Conservation (phyloP, 2,797 vertebrate species). For the Steatocranus sp. region DNA sequence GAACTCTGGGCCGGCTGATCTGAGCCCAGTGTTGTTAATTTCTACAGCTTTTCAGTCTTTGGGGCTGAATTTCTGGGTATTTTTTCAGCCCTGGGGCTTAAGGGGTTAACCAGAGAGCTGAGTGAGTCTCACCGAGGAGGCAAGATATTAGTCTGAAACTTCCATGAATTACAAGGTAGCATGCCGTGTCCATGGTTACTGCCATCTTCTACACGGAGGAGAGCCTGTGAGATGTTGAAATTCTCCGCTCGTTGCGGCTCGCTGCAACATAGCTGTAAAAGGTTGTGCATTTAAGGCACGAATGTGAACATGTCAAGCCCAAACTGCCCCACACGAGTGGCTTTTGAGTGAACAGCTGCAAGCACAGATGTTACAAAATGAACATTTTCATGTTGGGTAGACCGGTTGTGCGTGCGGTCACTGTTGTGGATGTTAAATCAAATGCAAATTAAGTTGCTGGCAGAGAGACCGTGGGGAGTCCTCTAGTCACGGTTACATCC, state of each 20-base stretch:
- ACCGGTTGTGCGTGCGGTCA: not conserved
- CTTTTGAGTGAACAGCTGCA: constrained; percentile 22
- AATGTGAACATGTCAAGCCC: not conserved
- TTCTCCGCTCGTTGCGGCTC: not conserved
- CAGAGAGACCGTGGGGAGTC: not conserved
- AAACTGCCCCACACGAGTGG: not conserved
- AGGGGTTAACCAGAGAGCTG: not conserved
- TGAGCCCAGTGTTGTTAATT: not conserved
- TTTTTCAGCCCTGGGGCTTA: not conserved
- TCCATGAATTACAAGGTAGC: not conserved
- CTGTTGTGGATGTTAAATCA: not conserved
- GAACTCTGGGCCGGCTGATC: not conserved
- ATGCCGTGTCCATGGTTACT: not conserved
- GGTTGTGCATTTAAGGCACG: not conserved
- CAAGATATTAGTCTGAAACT: not conserved
- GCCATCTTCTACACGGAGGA: not conserved
- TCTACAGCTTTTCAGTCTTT: not conserved
- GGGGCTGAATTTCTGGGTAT: not conserved
- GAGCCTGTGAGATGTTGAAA: not conserved
- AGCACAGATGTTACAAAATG: constrained; percentile 27
- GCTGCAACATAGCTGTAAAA: not conserved
- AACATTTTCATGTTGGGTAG: not conserved
- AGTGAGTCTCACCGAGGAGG: not conserved
- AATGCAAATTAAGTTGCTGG: not conserved
- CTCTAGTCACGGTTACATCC: not conserved